phyloP scores from a whole-genome alignment of 2,888 invertebrate species.

The Ectemnius continuus region DNA sequence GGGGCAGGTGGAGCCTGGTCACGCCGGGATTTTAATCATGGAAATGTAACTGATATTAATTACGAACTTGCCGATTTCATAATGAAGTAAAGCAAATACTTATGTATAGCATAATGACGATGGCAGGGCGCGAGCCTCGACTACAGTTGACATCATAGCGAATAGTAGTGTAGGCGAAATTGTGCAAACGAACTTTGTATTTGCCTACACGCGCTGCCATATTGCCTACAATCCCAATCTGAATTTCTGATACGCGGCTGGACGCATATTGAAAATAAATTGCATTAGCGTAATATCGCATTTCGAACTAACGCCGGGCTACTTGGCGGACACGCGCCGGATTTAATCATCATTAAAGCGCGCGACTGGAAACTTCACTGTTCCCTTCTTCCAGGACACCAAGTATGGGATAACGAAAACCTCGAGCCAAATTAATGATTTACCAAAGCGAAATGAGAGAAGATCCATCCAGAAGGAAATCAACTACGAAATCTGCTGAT shows the following conservation, averaged over 20 bases:
- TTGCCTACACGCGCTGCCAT: slow-evolving; percentile 21
- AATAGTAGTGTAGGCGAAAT: slow-evolving; percentile 17
- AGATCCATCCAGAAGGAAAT: too few species aligned
- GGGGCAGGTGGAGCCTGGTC: too few species aligned
- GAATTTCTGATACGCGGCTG: slow-evolving; percentile 19
- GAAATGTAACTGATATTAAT: slow-evolving; percentile 52
- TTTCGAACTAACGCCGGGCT: slow-evolving; percentile 7
- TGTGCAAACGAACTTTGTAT: slow-evolving; percentile 33
- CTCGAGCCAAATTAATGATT: too few species aligned
- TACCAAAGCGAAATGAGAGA: too few species aligned
- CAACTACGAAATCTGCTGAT: too few species aligned
- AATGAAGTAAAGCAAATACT: slow-evolving; percentile 48
- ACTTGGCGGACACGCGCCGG: slow-evolving; percentile 9
- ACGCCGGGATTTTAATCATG: slow-evolving; percentile 44
- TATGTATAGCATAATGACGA: slow-evolving; percentile 28
- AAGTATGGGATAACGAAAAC: too few species aligned
- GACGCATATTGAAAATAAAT: slow-evolving; percentile 25
- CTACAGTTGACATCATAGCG: slow-evolving; percentile 14
- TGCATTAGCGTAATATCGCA: slow-evolving; percentile 13
- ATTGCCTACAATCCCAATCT: slow-evolving; percentile 11
- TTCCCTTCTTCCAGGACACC: background rate
- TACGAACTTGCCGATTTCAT: slow-evolving; percentile 37
- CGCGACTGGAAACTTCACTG: background rate
- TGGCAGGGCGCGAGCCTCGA: slow-evolving; percentile 41
- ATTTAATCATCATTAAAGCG: background rate